These are phyloP conservation scores for Eilema caniola DNA, from an alignment of 2,888 invertebrate species.

Conservation along the genomic window DNA sequence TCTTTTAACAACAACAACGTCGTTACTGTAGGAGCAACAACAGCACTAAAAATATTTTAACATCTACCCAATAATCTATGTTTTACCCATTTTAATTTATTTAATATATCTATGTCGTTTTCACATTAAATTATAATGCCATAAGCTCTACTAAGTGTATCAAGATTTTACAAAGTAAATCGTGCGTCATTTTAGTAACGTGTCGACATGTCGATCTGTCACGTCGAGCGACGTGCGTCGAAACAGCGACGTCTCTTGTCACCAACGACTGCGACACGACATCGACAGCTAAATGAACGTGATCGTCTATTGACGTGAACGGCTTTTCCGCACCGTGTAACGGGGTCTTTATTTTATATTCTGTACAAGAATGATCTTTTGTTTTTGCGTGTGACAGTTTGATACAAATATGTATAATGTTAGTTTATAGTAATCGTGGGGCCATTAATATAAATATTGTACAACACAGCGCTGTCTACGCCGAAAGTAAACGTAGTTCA, in stretches of 20 bases:
- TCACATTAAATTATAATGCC: background rate
- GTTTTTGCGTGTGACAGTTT: background rate
- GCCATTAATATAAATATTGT: background rate
- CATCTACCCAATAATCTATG: no score
- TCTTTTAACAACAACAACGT: no score
- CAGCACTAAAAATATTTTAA: background rate
- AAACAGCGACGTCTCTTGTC: constrained; percentile 30
- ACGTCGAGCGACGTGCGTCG: constrained; percentile 18
- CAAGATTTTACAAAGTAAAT: constrained; percentile 12
- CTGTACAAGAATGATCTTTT: constrained; percentile 14
- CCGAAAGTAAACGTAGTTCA: background rate
- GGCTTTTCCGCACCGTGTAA: constrained; percentile 34
- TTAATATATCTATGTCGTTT: background rate
- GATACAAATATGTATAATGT: background rate
- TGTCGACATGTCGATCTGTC: constrained; percentile 43
- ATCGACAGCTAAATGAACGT: constrained; percentile 56
- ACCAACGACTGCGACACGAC: constrained; percentile 46
- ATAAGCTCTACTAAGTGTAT: background rate
- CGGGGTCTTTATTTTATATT: constrained; percentile 26
- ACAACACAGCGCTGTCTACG: no score
- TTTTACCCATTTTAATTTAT: background rate
- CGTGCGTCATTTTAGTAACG: constrained; percentile 35
- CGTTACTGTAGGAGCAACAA: no score
- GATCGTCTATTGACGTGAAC: constrained; percentile 52
- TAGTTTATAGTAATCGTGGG: background rate